Base-by-base conservation (phyloP, 2,888 invertebrate genomes). In the Nomada goodeniana region DNA sequence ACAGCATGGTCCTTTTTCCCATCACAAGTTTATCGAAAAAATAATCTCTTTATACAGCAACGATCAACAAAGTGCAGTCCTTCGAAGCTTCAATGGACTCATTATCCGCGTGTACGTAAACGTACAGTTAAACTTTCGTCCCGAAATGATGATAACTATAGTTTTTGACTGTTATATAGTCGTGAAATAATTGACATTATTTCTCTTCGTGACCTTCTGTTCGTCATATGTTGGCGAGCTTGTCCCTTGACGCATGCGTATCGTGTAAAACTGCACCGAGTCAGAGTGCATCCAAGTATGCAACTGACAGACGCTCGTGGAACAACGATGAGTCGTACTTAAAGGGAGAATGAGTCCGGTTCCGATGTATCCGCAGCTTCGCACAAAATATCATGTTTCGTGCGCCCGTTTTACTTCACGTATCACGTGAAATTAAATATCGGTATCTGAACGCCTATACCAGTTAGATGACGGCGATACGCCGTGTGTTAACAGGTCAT, bases 401-500 rank as follows among this genome's bases (percentile, higher is more conserved):
- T 75, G 69, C 36, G 36, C 69, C 60, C 18, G 13, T 83, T 63
- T 42, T 77, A 47, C 50, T 78, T 80, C 71, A 75, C 71, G 77
- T 76, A 63, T 80, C 47, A 84, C 84, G 86, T 86, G 81, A 74
- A 86, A 60, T 88, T 88, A 74, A 88, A 84, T 78, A 61, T 78
- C 83, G 81, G 80, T 65, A 77, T 87, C 74, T 67, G 86, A 76
- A 86, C 64, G 74, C 50, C 42, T 83, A 88, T 78, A 84, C 85
- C 87, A 78, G 81, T 91, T 91, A 91, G 91, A 91, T 91, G 90
- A 91, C 89, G 89, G 89, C 87, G 86, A 84, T 83, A 80, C 83
- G 89, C 88, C 89, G 89, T 86, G 77, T 81, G 82, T 89, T 87
- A 90, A 91, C 92, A 88, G 92, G 92, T 92, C 91, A 95, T 95